A percentile compares a stretch with the other conserved stretches of the same genome.
These are phyloP conservation scores for Petrocephalus microphthalmus DNA, from an alignment of 2,113 vertebrate genomes.

Conservation along the genomic window DNA sequence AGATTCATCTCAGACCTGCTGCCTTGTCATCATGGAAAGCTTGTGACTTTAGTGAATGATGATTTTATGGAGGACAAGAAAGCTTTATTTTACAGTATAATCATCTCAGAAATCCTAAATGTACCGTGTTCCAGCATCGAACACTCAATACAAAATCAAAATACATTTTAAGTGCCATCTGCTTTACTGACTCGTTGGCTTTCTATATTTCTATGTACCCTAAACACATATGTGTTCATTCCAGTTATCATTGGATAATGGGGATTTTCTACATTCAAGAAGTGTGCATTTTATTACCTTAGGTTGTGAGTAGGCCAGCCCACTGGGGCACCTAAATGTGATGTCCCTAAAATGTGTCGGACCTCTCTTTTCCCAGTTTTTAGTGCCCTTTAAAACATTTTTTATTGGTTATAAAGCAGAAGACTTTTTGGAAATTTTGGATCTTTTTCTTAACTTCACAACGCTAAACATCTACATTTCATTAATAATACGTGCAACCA, in stretches of 20 bases:
- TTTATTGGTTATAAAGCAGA: neutral
- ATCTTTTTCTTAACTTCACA: neutral
- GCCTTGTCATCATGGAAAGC: neutral
- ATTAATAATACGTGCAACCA: neutral
- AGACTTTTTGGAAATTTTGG: neutral
- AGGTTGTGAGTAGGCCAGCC: neutral
- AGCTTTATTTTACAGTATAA: neutral
- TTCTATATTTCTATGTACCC: neutral
- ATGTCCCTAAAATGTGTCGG: neutral
- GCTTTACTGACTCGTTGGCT: neutral
- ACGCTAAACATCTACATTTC: neutral
- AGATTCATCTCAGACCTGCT: neutral
- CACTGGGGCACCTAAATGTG: neutral
- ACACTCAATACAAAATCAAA: neutral
- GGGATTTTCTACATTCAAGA: neutral
- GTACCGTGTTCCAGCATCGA: neutral
- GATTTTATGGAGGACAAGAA: neutral
- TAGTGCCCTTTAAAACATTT: too few species aligned
- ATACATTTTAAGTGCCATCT: neutral
- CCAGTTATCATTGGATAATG: neutral
- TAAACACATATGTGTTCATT: neutral
- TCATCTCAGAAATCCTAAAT: neutral
- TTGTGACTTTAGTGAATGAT: neutral
- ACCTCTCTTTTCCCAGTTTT: too few species aligned
- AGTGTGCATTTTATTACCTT: neutral